Conservation (phyloP, 2,888 invertebrate species). For the Cyclophora punctaria region DNA sequence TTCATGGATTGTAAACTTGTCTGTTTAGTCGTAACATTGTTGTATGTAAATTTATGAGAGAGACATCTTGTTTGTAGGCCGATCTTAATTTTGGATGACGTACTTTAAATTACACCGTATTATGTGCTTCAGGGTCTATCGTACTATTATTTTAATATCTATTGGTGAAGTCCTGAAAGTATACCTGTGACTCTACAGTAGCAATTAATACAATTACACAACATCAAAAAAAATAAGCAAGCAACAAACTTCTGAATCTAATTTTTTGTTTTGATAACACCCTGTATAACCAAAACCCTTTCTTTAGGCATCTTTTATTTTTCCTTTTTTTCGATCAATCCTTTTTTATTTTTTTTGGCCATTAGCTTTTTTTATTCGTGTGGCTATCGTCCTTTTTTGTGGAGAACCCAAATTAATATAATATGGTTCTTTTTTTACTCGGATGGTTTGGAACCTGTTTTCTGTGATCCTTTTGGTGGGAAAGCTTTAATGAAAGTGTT, state of each 20-base stretch:
- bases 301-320: conserved; percentile 44
- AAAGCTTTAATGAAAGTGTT: conserved; percentile 70
- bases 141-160: no score
- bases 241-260: conserved; percentile 13
- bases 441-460: conserved; percentile 58
- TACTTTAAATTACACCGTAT: no score
- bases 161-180: no score
- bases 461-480: conserved; percentile 45
- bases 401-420: conserved; percentile 73
- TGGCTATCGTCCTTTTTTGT: conserved; percentile 68
- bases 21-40: no score
- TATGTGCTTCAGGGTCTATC: no score
- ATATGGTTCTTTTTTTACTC: conserved; percentile 46
- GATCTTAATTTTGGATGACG: no score
- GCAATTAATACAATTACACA: no score
- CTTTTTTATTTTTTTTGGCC: conserved; percentile 65
- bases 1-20: no score
- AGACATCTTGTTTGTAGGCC: no score
- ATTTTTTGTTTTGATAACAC: conserved; percentile 16
- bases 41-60: no score
- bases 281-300: conserved; percentile 61
- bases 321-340: conserved; percentile 48
- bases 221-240: no score
- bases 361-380: conserved; percentile 68
- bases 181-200: no score